phyloP scores from a whole-genome alignment of 2,888 invertebrate species.

The Plusia festucae region DNA sequence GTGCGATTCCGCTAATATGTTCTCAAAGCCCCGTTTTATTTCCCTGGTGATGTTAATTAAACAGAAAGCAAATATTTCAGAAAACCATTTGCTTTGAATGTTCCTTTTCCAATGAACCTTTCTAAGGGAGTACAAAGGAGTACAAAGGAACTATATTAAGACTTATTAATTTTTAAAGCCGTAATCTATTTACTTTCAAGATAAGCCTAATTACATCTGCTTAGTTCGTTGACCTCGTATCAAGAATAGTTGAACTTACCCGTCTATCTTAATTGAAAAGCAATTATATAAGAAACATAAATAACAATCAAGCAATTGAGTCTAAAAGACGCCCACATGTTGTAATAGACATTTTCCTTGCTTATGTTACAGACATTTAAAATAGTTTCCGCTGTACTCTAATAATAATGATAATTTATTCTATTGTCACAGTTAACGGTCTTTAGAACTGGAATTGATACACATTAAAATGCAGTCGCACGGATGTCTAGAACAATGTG shows the following conservation, averaged over 20 bases:
- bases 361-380: conserved; percentile 20
- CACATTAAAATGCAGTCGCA: conserved; percentile 35
- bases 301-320: conserved; percentile 80
- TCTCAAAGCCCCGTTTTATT: conserved; percentile 37
- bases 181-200: conserved; percentile 23
- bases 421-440: conserved; percentile 43
- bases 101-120: no score
- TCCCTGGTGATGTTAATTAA: conserved; percentile 34
- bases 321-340: conserved; percentile 71
- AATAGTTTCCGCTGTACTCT: conserved; percentile 35
- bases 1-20: conserved; percentile 18
- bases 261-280: conserved; percentile 74
- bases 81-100: conserved; percentile 24
- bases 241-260: conserved; percentile 26
- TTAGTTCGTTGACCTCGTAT: conserved; percentile 38
- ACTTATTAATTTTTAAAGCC: conserved; percentile 29
- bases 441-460: conserved; percentile 37
- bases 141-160: background rate
- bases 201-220: conserved; percentile 30
- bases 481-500: conserved; percentile 47
- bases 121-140: background rate
- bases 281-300: conserved; percentile 78
- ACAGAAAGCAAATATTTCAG: conserved; percentile 29
- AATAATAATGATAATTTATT: conserved; percentile 48
- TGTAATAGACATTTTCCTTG: conserved; percentile 47